These are phyloP conservation scores for Antrozous pallidus DNA, from an alignment of 2,797 vertebrate species.

Conservation along the genomic window DNA sequence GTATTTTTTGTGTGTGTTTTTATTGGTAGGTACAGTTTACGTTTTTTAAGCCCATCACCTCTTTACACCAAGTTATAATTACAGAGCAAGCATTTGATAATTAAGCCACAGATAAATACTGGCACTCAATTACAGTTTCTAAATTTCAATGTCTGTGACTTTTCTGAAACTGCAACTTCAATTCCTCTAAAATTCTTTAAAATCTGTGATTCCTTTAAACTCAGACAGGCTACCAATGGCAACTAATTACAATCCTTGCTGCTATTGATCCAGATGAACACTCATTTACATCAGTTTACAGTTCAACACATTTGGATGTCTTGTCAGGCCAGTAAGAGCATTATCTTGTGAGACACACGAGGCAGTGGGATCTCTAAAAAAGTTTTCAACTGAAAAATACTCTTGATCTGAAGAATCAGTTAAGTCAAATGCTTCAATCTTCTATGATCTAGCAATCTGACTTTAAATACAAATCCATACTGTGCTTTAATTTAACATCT, in stretches of 20 bases:
- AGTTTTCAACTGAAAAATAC: not conserved
- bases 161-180: not conserved
- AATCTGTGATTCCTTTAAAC: not conserved
- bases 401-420: not conserved
- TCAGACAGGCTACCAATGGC: not conserved
- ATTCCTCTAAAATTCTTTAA: slow-evolving; percentile 21
- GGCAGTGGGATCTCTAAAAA: not conserved
- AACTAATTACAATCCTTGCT: not conserved
- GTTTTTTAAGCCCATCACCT: not conserved
- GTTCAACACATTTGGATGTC: not conserved
- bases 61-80: not conserved
- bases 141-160: not conserved
- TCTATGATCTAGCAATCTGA: not conserved
- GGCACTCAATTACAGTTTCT: not conserved
- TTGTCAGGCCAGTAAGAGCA: not conserved
- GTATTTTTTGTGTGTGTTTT: not conserved
- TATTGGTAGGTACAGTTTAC: not conserved
- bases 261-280: not conserved
- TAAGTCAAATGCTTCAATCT: not conserved
- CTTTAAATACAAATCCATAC: not conserved
- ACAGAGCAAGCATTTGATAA: not conserved
- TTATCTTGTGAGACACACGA: not conserved
- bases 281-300: not conserved
- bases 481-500: not conserved
- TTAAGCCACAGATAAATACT: not conserved